Percentiles rank a stretch among this genome's conserved stretches.
phyloP scores from a whole-genome alignment of 92 coral and sea anemone species.

The Umimayanthus kanabou region DNA sequence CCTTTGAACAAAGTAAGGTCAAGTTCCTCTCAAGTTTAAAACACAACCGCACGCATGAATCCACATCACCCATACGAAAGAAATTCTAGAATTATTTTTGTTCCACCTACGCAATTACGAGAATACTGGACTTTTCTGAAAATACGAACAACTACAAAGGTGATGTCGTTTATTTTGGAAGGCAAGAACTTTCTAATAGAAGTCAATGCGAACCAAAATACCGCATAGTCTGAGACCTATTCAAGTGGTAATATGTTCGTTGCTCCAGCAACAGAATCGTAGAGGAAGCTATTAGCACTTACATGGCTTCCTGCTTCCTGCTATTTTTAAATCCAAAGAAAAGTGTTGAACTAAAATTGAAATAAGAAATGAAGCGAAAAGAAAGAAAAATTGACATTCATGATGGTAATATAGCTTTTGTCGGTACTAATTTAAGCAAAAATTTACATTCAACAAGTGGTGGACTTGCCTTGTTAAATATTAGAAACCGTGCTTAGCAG shows the following conservation, averaged over 20 bases:
- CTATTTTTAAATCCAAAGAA: constrained; percentile 27
- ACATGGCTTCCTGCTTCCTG: constrained; percentile 27
- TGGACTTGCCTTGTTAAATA: background rate
- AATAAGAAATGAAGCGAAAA: background rate
- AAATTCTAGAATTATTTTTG: background rate
- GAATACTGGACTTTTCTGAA: background rate
- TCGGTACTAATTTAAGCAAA: too few relatives aligned
- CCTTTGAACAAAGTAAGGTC: background rate
- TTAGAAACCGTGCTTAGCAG: background rate
- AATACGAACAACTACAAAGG: background rate
- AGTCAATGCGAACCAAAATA: background rate
- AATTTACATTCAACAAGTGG: constrained; percentile 32
- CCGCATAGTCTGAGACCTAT: background rate
- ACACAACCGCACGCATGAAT: background rate
- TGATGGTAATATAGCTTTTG: background rate
- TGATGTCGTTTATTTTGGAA: background rate
- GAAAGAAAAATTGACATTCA: background rate
- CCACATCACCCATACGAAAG: background rate
- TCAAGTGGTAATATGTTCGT: constrained; percentile 31
- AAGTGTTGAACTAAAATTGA: constrained; percentile 1
- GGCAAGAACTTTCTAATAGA: background rate
- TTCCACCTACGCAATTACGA: background rate
- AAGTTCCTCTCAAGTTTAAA: background rate
- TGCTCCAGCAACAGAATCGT: constrained; percentile 43
- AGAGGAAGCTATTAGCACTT: constrained; percentile 37